Conservation (phyloP, 2,888 invertebrate species). For the Lordiphosa andalusiaca region DNA sequence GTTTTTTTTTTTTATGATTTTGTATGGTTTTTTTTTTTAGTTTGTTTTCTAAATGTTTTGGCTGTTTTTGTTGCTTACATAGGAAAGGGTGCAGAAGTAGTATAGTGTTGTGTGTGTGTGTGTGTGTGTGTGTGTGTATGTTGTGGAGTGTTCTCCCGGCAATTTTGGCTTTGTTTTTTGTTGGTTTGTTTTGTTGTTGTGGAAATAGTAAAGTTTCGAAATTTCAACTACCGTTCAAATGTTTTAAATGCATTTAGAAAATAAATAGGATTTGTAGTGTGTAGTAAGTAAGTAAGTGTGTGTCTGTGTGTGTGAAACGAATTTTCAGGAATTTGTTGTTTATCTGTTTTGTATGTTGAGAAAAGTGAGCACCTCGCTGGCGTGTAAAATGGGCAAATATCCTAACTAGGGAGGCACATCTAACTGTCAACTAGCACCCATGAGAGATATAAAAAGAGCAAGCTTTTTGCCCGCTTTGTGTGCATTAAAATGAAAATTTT, state of each 20-base stretch:
- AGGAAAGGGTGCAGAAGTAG: slow-evolving; percentile 66
- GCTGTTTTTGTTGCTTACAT: slow-evolving; percentile 55
- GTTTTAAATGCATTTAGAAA: slow-evolving; percentile 73
- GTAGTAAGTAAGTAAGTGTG: too few relatives aligned
- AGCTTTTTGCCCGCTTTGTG: too few relatives aligned
- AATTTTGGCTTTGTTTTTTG: slow-evolving; percentile 60
- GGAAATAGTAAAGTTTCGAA: slow-evolving; percentile 74
- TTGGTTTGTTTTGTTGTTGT: slow-evolving; percentile 25
- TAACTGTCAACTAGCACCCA: slow-evolving; percentile 1
- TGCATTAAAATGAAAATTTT: too few relatives aligned
- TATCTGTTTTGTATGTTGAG: slow-evolving; percentile 46
- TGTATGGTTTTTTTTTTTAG: slow-evolving; percentile 29
- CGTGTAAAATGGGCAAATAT: slow-evolving; percentile 12
- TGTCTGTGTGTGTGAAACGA: slow-evolving; percentile 34
- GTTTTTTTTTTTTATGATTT: slow-evolving; percentile 10
- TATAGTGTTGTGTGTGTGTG: slow-evolving; percentile 35
- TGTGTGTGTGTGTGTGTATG: neutral
- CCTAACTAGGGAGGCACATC: slow-evolving; percentile 4
- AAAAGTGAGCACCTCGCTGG: slow-evolving; percentile 55
- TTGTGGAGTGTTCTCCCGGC: slow-evolving; percentile 56
- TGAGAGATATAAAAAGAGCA: too few relatives aligned
- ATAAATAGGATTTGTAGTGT: slow-evolving; percentile 63
- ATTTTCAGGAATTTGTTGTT: slow-evolving; percentile 62
- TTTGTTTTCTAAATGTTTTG: slow-evolving; percentile 53
- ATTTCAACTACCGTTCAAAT: slow-evolving; percentile 63